phyloP scores from a whole-genome alignment of 2,797 vertebrate species.

The Galaxias olidus region DNA sequence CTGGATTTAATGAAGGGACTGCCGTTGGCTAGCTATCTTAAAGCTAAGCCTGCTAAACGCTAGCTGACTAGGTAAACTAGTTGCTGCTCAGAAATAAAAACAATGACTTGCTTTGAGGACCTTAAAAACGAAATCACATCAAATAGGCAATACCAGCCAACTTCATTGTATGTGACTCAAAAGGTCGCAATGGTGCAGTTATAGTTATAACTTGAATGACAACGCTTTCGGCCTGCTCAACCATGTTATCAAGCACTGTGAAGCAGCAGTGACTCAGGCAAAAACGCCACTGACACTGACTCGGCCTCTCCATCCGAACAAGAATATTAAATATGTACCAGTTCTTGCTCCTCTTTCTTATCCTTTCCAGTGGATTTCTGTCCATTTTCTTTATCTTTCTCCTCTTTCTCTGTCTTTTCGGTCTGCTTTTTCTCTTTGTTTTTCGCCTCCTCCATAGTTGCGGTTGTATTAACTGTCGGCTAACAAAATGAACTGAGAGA shows the following conservation, averaged over 20 bases:
- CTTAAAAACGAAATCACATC: background rate
- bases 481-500: conserved; percentile 30
- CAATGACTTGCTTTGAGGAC: too few species aligned
- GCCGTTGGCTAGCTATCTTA: conserved; percentile 24
- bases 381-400: conserved; percentile 77
- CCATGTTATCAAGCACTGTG: conserved; percentile 60
- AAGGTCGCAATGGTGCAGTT: background rate
- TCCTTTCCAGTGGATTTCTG: conserved; percentile 73
- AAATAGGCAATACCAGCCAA: background rate
- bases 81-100: background rate
- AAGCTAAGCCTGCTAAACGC: background rate
- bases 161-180: background rate
- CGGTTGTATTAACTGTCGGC: conserved; percentile 23
- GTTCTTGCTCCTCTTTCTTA: conserved; percentile 81
- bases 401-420: conserved; percentile 77
- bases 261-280: conserved; percentile 80
- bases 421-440: conserved; percentile 77
- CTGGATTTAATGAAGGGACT: conserved; percentile 7
- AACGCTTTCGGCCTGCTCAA: conserved; percentile 45
- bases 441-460: conserved; percentile 77
- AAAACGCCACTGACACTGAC: conserved; percentile 46
- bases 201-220: background rate
- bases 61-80: background rate
- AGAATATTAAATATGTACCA: conserved; percentile 61
- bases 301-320: background rate